These are phyloP conservation scores for Platyscapa corneri DNA, from an alignment of 1,140 invertebrate genomes.

Conservation along the genomic window DNA sequence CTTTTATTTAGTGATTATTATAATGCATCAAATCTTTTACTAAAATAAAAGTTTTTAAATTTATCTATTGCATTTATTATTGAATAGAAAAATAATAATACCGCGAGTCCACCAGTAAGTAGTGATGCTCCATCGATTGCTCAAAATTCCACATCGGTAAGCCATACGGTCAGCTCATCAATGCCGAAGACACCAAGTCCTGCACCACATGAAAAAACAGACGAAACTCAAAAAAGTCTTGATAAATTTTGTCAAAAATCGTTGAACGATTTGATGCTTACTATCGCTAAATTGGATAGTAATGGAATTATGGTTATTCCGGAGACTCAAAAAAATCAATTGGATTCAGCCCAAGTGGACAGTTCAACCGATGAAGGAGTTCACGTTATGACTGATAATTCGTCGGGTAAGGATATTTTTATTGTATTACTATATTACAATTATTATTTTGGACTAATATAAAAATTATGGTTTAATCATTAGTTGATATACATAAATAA, in stretches of 20 bases:
- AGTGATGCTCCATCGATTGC: conserved; percentile 53
- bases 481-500: too few species aligned
- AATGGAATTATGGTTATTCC: conserved; percentile 85
- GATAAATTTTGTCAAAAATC: conserved; percentile 88
- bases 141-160: conserved; percentile 56
- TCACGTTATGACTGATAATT: conserved; percentile 64
- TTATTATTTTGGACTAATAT: too few species aligned
- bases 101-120: conserved; percentile 38
- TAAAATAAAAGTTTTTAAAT: not conserved
- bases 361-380: conserved; percentile 71
- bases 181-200: conserved; percentile 89
- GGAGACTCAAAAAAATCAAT: conserved; percentile 72
- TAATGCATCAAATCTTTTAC: too few species aligned
- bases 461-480: too few species aligned
- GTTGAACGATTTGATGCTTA: conserved; percentile 88
- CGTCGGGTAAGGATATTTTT: conserved; percentile 63
- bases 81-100: conserved; percentile 33
- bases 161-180: conserved; percentile 81
- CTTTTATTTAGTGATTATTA: too few species aligned
- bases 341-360: conserved; percentile 70
- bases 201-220: conserved; percentile 64
- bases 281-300: conserved; percentile 87
- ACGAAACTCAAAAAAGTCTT: conserved; percentile 77
- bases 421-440: not conserved
- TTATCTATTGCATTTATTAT: not conserved